These are phyloP conservation scores for Carposina sasakii DNA, from an alignment of 1,140 invertebrate species.

Conservation along the genomic window DNA sequence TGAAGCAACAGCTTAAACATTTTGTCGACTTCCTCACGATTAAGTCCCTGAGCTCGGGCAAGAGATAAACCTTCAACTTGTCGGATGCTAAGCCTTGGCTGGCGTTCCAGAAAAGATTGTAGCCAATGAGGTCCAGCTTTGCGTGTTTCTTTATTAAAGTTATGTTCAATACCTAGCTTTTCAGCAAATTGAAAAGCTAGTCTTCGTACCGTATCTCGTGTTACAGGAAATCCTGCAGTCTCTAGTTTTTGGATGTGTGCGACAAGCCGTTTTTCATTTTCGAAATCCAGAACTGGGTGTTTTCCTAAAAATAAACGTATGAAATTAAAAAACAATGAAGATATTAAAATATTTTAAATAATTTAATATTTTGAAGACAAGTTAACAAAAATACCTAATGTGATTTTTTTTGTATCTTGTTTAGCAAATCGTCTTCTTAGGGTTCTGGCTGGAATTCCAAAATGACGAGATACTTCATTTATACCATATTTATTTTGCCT, in stretches of 20 bases:
- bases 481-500: conserved; percentile 24
- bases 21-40: conserved; percentile 33
- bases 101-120: conserved; percentile 39
- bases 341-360: no score
- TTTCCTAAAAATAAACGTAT: conserved; percentile 30
- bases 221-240: conserved; percentile 30
- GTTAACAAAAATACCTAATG: no score
- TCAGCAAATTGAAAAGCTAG: conserved; percentile 42
- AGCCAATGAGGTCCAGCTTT: conserved; percentile 42
- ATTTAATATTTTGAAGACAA: no score
- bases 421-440: conserved; percentile 27
- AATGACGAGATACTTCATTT: conserved; percentile 24
- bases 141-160: conserved; percentile 37
- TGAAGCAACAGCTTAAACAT: conserved; percentile 39
- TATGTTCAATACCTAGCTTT: conserved; percentile 34
- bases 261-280: conserved; percentile 38
- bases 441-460: conserved; percentile 28
- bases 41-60: conserved; percentile 37
- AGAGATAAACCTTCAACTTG: conserved; percentile 52
- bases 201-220: conserved; percentile 19
- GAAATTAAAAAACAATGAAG: no score
- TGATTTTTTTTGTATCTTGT: conserved; percentile 15
- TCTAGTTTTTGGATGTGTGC: conserved; percentile 34
- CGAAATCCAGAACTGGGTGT: conserved; percentile 27
- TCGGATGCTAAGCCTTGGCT: conserved; percentile 37